phyloP scores from a whole-genome alignment of 2,888 invertebrate genomes.

The Buathra laborator region DNA sequence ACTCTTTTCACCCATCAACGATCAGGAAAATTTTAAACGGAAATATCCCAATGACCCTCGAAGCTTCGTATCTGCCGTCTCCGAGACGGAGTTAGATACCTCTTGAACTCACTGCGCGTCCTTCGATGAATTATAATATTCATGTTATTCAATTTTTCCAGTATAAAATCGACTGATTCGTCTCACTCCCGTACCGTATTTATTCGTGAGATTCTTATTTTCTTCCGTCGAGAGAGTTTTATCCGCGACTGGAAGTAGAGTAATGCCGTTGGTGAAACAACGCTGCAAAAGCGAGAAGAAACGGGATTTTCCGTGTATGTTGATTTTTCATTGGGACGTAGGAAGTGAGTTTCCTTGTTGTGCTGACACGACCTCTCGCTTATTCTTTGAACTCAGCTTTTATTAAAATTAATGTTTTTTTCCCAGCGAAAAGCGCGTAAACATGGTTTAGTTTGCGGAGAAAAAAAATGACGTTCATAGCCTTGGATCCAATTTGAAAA shows the following conservation, averaged over 20 bases:
- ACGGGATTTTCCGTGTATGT: constrained; percentile 24
- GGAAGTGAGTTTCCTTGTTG: constrained; percentile 35
- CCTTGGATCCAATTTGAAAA: background rate
- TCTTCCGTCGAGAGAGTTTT: background rate
- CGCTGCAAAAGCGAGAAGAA: background rate
- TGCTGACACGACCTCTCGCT: background rate
- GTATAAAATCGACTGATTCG: background rate
- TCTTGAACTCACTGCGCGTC: constrained; percentile 12
- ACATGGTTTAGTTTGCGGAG: background rate
- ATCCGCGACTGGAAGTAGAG: background rate
- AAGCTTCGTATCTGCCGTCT: background rate
- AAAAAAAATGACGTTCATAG: background rate
- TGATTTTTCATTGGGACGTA: constrained; percentile 29
- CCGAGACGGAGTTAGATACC: background rate
- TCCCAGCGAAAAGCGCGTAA: background rate
- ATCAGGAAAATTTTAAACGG: constrained; percentile 9
- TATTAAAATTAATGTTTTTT: constrained; percentile 15
- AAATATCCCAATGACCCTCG: constrained; percentile 34
- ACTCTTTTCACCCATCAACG: background rate
- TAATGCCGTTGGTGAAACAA: background rate
- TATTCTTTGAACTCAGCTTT: background rate
- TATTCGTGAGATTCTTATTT: background rate
- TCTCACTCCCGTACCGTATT: background rate
- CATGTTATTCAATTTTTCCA: constrained; percentile 35
- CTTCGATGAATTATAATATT: constrained; percentile 19